These are phyloP conservation scores for Pongo abelii DNA, from an alignment of 2,113 vertebrate species.

Conservation along the genomic window DNA sequence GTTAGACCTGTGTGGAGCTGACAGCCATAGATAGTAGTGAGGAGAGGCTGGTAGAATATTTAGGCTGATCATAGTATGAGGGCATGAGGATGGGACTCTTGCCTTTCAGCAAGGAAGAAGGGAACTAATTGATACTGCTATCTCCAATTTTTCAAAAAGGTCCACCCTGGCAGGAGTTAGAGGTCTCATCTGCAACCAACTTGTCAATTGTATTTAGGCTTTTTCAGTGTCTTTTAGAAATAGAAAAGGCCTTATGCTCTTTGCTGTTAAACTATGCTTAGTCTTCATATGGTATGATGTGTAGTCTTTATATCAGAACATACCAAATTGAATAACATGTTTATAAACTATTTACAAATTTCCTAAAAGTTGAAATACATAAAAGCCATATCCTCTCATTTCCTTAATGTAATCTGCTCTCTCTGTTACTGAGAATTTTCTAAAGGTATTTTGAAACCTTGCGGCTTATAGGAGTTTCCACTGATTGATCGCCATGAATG, in stretches of 20 bases:
- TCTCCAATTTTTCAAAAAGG: not conserved
- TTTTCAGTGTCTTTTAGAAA: conserved; percentile 11
- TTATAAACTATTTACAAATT: not conserved
- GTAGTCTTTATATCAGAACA: not conserved
- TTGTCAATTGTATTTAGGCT: not conserved
- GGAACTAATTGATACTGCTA: not conserved
- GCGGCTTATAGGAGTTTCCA: not conserved
- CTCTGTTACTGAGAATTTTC: not conserved
- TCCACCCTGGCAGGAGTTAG: not conserved
- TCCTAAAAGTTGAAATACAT: not conserved
- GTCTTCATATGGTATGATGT: not conserved
- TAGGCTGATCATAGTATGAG: not conserved
- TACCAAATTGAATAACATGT: not conserved
- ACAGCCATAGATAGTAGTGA: not conserved
- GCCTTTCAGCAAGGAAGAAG: not conserved
- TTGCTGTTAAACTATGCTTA: not conserved
- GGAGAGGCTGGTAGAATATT: not conserved
- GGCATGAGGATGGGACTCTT: not conserved
- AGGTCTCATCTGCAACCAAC: not conserved
- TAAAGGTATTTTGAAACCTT: not conserved
- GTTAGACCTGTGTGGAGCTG: not conserved
- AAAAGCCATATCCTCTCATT: not conserved
- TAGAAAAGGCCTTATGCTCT: not conserved
- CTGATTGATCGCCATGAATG: not conserved
- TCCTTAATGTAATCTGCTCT: not conserved